A percentile compares a stretch with the other conserved stretches of the same genome.
Conservation (phyloP, 2,797 vertebrate genomes). For the Anguilla pacifica region DNA sequence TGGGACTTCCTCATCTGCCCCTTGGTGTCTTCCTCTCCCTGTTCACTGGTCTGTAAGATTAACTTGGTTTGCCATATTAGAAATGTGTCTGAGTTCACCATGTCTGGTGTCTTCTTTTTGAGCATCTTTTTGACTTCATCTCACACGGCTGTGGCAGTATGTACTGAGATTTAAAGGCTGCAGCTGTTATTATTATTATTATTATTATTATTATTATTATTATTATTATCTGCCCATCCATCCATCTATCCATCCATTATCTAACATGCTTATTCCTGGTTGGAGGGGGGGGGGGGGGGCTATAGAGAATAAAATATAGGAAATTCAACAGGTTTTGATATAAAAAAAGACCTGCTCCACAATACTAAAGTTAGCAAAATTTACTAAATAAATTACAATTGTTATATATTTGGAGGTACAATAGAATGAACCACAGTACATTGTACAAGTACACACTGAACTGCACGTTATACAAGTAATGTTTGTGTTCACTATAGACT, state of each 20-base stretch:
- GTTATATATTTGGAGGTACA: background rate
- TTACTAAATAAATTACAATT: too few relatives aligned
- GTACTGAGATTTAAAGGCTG: background rate
- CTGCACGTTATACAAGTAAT: background rate
- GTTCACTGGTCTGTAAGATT: conserved; percentile 24
- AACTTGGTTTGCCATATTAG: conserved; percentile 7
- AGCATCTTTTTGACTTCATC: background rate
- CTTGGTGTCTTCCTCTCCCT: background rate
- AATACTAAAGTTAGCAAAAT: too few relatives aligned
- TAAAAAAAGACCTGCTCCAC: too few relatives aligned
- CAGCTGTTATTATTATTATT: background rate
- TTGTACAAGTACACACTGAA: background rate
- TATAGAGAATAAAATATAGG: too few relatives aligned
- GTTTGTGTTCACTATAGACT: background rate
- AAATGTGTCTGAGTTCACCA: conserved; percentile 8
- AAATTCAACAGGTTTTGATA: too few relatives aligned
- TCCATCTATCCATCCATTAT: too few relatives aligned
- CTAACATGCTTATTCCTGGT: too few relatives aligned
- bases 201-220: background rate
- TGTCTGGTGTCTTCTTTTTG: background rate
- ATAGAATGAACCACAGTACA: background rate
- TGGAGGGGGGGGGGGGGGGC: too few relatives aligned
- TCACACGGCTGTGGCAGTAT: background rate
- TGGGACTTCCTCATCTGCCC: conserved; percentile 25
- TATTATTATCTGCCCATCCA: too few relatives aligned